phyloP scores from a whole-genome alignment of 2,888 invertebrate genomes.

The Chymomyza fuscimana region DNA sequence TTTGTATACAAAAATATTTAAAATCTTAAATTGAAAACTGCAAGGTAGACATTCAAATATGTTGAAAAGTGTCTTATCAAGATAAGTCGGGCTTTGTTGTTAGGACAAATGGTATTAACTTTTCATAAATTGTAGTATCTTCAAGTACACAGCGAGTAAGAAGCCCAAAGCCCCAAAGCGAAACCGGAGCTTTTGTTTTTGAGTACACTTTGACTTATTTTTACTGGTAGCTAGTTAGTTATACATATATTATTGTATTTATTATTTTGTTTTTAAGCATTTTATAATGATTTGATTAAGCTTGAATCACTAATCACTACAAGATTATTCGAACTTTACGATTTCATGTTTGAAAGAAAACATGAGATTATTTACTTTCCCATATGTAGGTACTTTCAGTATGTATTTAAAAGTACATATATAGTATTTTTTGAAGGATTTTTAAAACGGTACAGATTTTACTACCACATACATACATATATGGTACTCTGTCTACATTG shows the following conservation, averaged over 20 bases:
- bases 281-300: constrained; percentile 62
- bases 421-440: neutral
- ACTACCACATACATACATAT: constrained; percentile 10
- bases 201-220: too few relatives aligned
- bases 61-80: neutral
- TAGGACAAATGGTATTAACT: neutral
- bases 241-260: constrained; percentile 8
- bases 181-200: constrained; percentile 55
- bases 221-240: neutral
- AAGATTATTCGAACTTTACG: constrained; percentile 29
- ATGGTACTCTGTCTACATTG: constrained; percentile 15
- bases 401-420: neutral
- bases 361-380: constrained; percentile 12
- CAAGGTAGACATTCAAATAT: constrained; percentile 20
- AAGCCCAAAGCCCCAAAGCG: constrained; percentile 43
- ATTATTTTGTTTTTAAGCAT: constrained; percentile 39
- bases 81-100: neutral
- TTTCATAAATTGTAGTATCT: constrained; percentile 1
- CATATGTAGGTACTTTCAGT: neutral
- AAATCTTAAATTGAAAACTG: constrained; percentile 66
- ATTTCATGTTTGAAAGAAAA: neutral
- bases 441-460: constrained; percentile 9
- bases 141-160: neutral
- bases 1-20: constrained; percentile 66
- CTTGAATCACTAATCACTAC: constrained; percentile 62